Conservation (phyloP, 2,888 invertebrate species). For the Fragum fragum region DNA sequence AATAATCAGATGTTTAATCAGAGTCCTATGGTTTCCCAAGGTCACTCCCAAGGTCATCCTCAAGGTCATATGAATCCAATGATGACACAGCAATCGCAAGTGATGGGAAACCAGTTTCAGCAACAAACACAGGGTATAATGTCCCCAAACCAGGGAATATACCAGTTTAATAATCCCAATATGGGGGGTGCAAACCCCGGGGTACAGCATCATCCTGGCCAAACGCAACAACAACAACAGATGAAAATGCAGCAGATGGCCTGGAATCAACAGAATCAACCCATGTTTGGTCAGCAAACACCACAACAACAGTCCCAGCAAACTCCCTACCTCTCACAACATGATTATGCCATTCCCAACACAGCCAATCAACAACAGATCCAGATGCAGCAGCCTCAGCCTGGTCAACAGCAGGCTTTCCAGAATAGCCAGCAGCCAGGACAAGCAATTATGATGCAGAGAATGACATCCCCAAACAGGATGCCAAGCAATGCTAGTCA, state of each 20-base stretch:
- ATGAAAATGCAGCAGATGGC: constrained; percentile 64
- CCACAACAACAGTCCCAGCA: constrained; percentile 55
- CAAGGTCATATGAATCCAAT: constrained; percentile 57
- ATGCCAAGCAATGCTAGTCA: constrained; percentile 43
- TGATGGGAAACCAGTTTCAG: constrained; percentile 35
- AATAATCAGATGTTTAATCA: constrained; percentile 59
- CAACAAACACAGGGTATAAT: constrained; percentile 71
- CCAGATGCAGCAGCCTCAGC: constrained; percentile 60
- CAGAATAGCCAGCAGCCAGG: constrained; percentile 43
- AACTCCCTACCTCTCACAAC: constrained; percentile 72
- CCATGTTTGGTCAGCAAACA: constrained; percentile 69
- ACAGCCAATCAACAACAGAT: constrained; percentile 59
- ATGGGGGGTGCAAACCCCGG: constrained; percentile 30
- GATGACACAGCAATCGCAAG: constrained; percentile 50
- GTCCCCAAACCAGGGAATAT: constrained; percentile 56
- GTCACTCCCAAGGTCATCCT: constrained; percentile 57
- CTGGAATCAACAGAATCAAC: constrained; percentile 71
- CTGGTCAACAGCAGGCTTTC: constrained; percentile 38
- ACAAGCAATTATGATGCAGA: constrained; percentile 71
- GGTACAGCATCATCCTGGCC: constrained; percentile 71
- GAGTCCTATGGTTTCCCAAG: constrained; percentile 55
- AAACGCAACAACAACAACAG: constrained; percentile 56
- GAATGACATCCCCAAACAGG: constrained; percentile 67
- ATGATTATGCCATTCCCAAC: constrained; percentile 74
- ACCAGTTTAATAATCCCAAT: constrained; percentile 65